A percentile compares a stretch with the other conserved stretches of the same genome.
Conservation (phyloP, 2,888 invertebrate genomes). For the Drosophila ezoana region DNA sequence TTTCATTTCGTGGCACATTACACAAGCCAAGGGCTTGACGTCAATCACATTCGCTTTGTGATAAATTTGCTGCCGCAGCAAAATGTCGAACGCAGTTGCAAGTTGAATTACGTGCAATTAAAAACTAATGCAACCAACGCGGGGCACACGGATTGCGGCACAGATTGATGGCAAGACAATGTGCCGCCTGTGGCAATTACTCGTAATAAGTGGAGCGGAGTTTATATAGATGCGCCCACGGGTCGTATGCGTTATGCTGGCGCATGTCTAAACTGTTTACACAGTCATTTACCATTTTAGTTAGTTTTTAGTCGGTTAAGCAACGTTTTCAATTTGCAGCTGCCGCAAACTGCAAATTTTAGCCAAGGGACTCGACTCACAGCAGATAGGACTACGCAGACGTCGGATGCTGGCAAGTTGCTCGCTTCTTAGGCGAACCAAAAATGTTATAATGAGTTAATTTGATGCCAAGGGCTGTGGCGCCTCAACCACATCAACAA, state of each 20-base stretch:
- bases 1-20: slow-evolving; percentile 71
- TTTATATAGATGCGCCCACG: slow-evolving; percentile 19
- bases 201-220: slow-evolving; percentile 46
- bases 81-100: slow-evolving; percentile 44
- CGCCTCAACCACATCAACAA: slow-evolving; percentile 22
- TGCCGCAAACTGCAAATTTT: slow-evolving; percentile 37
- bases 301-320: slow-evolving; percentile 46
- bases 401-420: slow-evolving; percentile 14
- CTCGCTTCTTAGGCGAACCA: slow-evolving; percentile 48
- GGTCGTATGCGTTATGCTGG: slow-evolving; percentile 45
- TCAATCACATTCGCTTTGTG: slow-evolving; percentile 75
- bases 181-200: slow-evolving; percentile 49
- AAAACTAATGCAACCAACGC: slow-evolving; percentile 62
- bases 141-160: slow-evolving; percentile 21
- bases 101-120: slow-evolving; percentile 74
- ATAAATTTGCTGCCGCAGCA: slow-evolving; percentile 65
- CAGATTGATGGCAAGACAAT: slow-evolving; percentile 61
- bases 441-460: slow-evolving; percentile 75
- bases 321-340: slow-evolving; percentile 63
- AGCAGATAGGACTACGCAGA: not conserved
- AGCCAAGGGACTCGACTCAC: slow-evolving; percentile 9
- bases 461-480: slow-evolving; percentile 57
- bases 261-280: slow-evolving; percentile 63
- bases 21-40: slow-evolving; percentile 52
- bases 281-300: slow-evolving; percentile 56